These are phyloP conservation scores for Brachionus plicatilis DNA, from an alignment of 1,140 invertebrate genomes.

Conservation along the genomic window DNA sequence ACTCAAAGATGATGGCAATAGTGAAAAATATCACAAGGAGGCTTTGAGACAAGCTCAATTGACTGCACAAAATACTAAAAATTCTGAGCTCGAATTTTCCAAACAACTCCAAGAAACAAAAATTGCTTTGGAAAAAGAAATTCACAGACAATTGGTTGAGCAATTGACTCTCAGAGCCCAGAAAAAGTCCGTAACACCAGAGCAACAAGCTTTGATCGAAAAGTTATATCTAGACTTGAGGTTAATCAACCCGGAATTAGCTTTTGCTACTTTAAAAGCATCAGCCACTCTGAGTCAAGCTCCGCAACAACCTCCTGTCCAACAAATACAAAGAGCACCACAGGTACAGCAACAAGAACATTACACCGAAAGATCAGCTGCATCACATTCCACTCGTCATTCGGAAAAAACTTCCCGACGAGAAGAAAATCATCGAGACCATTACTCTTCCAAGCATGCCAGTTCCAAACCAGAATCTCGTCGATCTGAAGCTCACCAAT, in stretches of 20 bases:
- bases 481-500: conserved; percentile 2
- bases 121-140: conserved; percentile 37
- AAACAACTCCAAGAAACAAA: conserved; percentile 30
- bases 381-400: neutral
- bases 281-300: neutral
- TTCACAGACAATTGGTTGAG: conserved; percentile 33
- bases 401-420: neutral
- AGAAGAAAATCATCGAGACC: neutral
- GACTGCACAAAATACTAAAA: conserved; percentile 13
- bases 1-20: conserved; percentile 16
- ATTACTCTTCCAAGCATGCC: neutral
- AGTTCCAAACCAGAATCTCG: conserved; percentile 3
- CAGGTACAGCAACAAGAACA: neutral
- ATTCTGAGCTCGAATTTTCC: conserved; percentile 21
- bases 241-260: conserved; percentile 33
- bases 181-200: conserved; percentile 33
- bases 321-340: neutral
- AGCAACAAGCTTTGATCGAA: conserved; percentile 36
- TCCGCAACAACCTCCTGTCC: neutral
- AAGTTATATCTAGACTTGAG: conserved; percentile 31
- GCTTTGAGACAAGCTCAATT: conserved; percentile 31
- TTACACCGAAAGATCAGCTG: neutral
- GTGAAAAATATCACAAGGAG: conserved; percentile 21
- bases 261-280: conserved; percentile 38
- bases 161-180: conserved; percentile 20